Percentiles rank a stretch among this genome's conserved stretches.
Evolutionary conservation across 2,888 invertebrate species (phyloP).

Genomic region (Iphiclides podalirius): DNA sequence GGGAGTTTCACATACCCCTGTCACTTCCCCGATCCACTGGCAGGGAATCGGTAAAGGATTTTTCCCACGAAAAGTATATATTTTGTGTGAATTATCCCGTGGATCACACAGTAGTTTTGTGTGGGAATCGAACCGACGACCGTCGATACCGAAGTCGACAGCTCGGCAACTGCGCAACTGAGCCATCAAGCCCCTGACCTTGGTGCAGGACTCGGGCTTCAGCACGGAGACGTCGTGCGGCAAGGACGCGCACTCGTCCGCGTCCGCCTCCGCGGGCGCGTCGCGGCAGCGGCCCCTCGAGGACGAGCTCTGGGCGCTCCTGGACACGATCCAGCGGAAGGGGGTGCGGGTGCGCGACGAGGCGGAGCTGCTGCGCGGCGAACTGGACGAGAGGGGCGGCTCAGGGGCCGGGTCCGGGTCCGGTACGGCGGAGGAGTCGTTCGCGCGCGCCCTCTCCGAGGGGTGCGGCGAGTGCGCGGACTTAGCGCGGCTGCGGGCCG

Average conservation of each 20-base stretch:
- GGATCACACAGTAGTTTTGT: too few species aligned
- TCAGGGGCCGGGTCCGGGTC: too few species aligned
- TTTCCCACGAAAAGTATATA: too few species aligned
- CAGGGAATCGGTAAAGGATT: too few species aligned
- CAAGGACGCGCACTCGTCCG: slow-evolving; percentile 86
- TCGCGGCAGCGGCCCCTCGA: slow-evolving; percentile 79
- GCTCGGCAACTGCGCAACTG: slow-evolving; percentile 74
- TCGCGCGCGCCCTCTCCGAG: slow-evolving; percentile 71
- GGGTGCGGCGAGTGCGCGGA: slow-evolving; percentile 57
- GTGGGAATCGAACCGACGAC: too few species aligned
- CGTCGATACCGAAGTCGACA: too few species aligned
- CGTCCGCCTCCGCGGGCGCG: slow-evolving; percentile 79
- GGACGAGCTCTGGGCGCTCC: slow-evolving; percentile 91
- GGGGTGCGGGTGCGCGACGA: slow-evolving; percentile 85
- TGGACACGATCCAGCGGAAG: slow-evolving; percentile 92
- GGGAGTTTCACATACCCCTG: too few species aligned
- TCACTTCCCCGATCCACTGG: too few species aligned
- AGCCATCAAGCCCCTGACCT: slow-evolving; percentile 82
- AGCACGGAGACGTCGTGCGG: slow-evolving; percentile 93
- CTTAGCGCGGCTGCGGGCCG: slow-evolving; percentile 82
- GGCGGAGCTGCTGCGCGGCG: slow-evolving; percentile 82
- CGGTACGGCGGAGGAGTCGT: slow-evolving; percentile 83
- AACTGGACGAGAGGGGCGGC: slow-evolving; percentile 40
- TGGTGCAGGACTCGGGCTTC: slow-evolving; percentile 91
- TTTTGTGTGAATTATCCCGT: too few species aligned